A percentile compares a stretch with the other conserved stretches of the same genome.
Conservation (phyloP, 2,113 vertebrate genomes). For the Columba janthina region DNA sequence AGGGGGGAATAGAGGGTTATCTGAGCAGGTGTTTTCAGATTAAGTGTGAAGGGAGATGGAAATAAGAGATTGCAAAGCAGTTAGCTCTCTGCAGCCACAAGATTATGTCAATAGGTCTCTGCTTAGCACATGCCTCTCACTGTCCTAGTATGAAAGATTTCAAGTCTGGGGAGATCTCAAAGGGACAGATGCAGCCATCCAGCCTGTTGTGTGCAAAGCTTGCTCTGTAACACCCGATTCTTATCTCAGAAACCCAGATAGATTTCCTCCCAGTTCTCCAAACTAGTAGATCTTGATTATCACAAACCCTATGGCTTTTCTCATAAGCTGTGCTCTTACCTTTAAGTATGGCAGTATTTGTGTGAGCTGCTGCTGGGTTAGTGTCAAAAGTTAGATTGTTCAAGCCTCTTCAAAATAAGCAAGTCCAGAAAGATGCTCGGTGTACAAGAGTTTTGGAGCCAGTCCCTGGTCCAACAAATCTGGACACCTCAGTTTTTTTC, state of each 20-base stretch:
- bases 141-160: not conserved
- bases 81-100: not conserved
- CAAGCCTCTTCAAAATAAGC: not conserved
- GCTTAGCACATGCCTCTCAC: not conserved
- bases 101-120: not conserved
- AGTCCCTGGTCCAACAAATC: not conserved
- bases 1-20: not conserved
- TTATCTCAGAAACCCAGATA: conserved; percentile 25
- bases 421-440: not conserved
- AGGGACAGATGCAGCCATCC: not conserved
- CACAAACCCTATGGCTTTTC: conserved; percentile 17
- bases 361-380: not conserved
- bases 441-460: not conserved
- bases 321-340: not conserved
- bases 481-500: not conserved
- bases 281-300: not conserved
- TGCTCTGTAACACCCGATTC: not conserved
- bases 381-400: not conserved
- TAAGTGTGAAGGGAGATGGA: conserved; percentile 27
- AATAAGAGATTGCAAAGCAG: not conserved
- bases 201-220: not conserved
- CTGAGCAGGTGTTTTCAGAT: conserved; percentile 32
- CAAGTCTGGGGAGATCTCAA: not conserved
- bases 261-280: conserved; percentile 2
- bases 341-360: not conserved